Evolutionary conservation across 2,888 invertebrate genomes (phyloP).

Genomic region (Synergus itoensis): DNA sequence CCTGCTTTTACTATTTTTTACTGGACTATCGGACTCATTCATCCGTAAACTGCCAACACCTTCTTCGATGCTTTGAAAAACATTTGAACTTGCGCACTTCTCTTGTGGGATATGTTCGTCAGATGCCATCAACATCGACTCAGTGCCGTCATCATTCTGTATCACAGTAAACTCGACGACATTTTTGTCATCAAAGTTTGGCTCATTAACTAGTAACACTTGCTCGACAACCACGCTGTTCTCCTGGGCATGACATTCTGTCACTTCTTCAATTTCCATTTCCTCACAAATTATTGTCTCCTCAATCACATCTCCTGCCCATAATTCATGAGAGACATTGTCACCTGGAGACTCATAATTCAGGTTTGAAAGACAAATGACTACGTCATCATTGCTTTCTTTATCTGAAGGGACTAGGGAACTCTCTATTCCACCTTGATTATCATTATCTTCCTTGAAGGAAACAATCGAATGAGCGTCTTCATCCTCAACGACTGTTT

Average conservation of each 20-base stretch:
- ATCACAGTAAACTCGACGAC: conserved; percentile 71
- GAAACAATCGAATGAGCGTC: conserved; percentile 55
- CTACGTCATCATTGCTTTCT: conserved; percentile 61
- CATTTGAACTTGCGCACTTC: conserved; percentile 49
- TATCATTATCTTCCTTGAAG: conserved; percentile 56
- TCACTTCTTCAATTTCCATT: conserved; percentile 71
- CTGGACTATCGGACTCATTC: not conserved
- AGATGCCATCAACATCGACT: conserved; percentile 65
- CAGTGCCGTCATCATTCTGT: conserved; percentile 64
- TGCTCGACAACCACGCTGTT: conserved; percentile 65
- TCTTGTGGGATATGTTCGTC: conserved; percentile 51
- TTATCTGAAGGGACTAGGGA: conserved; percentile 57
- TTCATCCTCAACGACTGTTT: conserved; percentile 24
- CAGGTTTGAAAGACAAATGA: conserved; percentile 57
- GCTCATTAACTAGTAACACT: conserved; percentile 64
- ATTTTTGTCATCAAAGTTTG: conserved; percentile 60
- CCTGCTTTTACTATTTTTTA: not conserved
- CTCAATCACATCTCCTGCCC: conserved; percentile 74
- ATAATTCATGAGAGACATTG: conserved; percentile 57
- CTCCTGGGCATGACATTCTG: conserved; percentile 57
- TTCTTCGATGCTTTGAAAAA: conserved; percentile 56
- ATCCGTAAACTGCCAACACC: conserved; percentile 59
- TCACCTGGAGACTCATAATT: conserved; percentile 53
- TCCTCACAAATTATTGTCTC: conserved; percentile 77
- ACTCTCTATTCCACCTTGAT: conserved; percentile 60